Evolutionary conservation across 2,888 invertebrate species (phyloP).

Genomic region (Ectemnius continuus): DNA sequence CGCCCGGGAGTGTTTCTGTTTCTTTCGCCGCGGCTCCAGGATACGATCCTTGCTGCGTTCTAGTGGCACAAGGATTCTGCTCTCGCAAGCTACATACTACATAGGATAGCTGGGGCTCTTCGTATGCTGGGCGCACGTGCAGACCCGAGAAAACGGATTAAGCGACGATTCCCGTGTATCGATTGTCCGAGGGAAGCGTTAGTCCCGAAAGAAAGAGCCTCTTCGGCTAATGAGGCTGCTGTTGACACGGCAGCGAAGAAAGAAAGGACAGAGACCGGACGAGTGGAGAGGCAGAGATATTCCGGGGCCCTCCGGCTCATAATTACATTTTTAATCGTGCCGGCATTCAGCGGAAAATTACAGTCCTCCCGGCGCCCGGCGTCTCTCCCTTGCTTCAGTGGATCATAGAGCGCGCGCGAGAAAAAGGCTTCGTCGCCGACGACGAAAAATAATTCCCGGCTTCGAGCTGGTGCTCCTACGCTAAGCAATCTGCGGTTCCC

Average conservation of each 20-base stretch:
- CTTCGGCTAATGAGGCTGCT: constrained; percentile 7
- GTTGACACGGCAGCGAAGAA: constrained; percentile 7
- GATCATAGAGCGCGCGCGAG: constrained; percentile 4
- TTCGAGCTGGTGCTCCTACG: background rate
- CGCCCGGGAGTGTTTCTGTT: constrained; percentile 4
- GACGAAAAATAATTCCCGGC: constrained; percentile 5
- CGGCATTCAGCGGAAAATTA: constrained; percentile 5
- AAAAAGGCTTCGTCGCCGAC: background rate
- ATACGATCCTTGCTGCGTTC: constrained; percentile 46
- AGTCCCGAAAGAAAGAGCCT: background rate
- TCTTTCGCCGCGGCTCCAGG: constrained; percentile 12
- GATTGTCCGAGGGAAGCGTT: constrained; percentile 1
- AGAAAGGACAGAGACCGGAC: background rate
- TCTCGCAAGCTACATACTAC: constrained; percentile 22
- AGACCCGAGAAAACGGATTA: constrained; percentile 3
- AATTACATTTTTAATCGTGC: constrained; percentile 9
- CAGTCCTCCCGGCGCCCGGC: background rate
- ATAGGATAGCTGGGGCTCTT: background rate
- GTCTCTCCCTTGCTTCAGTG: background rate
- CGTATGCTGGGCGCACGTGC: background rate
- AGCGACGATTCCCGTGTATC: constrained; percentile 9
- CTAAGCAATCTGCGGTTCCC: constrained; percentile 19
- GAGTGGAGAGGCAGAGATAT: background rate
- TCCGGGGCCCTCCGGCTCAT: constrained; percentile 4
- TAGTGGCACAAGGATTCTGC: constrained; percentile 32